These are phyloP conservation scores for Tichodroma muraria DNA, from an alignment of 2,113 vertebrate species.

Conservation along the genomic window DNA sequence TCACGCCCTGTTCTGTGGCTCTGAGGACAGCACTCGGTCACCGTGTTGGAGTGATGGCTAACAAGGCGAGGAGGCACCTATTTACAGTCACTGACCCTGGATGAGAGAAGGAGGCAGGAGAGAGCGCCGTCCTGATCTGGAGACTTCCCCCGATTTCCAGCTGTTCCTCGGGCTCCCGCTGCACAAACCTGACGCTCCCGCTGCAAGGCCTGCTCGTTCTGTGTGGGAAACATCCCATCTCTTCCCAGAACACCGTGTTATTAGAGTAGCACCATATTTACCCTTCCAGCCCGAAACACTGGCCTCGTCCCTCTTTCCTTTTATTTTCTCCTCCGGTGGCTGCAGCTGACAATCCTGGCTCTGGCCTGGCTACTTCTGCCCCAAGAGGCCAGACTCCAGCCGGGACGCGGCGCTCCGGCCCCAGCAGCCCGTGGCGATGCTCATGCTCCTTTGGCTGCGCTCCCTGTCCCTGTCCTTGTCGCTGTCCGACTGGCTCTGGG, in stretches of 20 bases:
- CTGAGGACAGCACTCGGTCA: constrained; percentile 31
- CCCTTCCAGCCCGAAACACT: constrained; percentile 9
- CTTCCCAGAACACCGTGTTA: constrained; percentile 35
- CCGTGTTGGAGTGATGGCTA: constrained; percentile 41
- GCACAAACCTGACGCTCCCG: constrained; percentile 10
- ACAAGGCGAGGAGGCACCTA: constrained; percentile 69
- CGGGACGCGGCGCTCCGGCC: constrained; percentile 78
- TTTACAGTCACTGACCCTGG: constrained; percentile 70
- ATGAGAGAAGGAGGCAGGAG: constrained; percentile 63
- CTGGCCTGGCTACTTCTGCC: constrained; percentile 66
- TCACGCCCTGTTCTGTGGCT: neutral
- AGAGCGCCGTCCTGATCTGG: constrained; percentile 9
- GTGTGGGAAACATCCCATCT: neutral
- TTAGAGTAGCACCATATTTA: constrained; percentile 72
- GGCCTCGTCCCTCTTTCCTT: constrained; percentile 32
- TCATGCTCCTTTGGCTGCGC: constrained; percentile 90
- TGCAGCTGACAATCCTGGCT: neutral
- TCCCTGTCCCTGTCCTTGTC: constrained; percentile 81
- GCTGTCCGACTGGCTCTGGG: constrained; percentile 85
- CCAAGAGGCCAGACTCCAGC: constrained; percentile 74
- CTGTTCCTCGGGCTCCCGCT: neutral
- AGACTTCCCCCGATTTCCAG: constrained; percentile 4
- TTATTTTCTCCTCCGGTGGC: neutral
- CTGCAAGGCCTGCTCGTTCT: constrained; percentile 54
- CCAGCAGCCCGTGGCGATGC: constrained; percentile 91